Percentiles rank a stretch among this genome's conserved stretches.
These are phyloP conservation scores for Herminia tarsipennalis DNA, from an alignment of 2,888 invertebrate genomes.

Conservation along the genomic window DNA sequence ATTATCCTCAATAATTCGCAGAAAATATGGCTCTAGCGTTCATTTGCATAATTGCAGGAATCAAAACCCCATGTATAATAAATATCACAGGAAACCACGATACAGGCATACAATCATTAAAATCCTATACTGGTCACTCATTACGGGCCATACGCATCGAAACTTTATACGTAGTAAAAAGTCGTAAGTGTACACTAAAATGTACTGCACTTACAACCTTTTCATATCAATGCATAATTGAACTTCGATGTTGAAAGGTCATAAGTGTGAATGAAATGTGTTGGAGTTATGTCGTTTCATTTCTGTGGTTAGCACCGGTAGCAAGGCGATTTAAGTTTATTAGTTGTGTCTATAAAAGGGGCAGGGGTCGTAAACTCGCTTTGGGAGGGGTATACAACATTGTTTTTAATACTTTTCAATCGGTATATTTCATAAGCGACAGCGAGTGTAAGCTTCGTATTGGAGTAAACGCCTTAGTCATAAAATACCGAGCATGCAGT, in stretches of 20 bases:
- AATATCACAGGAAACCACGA: conserved; percentile 33
- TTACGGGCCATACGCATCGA: conserved; percentile 17
- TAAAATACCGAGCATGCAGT: no score
- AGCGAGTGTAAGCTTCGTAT: not conserved
- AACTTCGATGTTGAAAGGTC: conserved; percentile 11
- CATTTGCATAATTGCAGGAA: conserved; percentile 29
- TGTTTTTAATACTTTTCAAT: conserved; percentile 64
- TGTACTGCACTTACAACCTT: not conserved
- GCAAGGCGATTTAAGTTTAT: conserved; percentile 77
- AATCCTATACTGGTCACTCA: conserved; percentile 32
- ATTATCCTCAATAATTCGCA: conserved; percentile 17
- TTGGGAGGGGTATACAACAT: conserved; percentile 58
- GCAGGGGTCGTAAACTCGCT: conserved; percentile 68
- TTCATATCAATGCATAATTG: not conserved
- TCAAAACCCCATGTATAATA: conserved; percentile 19
- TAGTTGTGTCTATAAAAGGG: conserved; percentile 79
- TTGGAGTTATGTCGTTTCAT: conserved; percentile 25
- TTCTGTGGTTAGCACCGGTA: conserved; percentile 40
- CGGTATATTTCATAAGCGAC: conserved; percentile 22
- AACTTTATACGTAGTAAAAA: conserved; percentile 1
- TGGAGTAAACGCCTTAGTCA: no score
- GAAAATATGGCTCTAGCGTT: conserved; percentile 11
- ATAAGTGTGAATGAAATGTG: conserved; percentile 7
- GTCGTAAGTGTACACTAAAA: not conserved
- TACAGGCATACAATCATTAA: conserved; percentile 33